These are phyloP conservation scores for Spodoptera picta DNA, from an alignment of 2,888 invertebrate species.

Conservation along the genomic window DNA sequence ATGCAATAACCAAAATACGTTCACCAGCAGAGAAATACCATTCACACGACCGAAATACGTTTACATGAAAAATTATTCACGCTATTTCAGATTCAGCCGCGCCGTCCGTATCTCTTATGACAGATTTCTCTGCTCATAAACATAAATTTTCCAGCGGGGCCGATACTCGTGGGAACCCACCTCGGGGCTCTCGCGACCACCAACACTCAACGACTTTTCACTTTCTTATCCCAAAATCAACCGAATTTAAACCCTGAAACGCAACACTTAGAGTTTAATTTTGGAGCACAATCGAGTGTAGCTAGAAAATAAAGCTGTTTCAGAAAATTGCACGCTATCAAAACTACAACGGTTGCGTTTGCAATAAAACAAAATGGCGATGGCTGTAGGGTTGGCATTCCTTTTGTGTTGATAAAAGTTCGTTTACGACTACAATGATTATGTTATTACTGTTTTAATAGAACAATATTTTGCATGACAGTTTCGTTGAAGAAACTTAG, in stretches of 20 bases:
- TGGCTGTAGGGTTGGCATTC: slow-evolving; percentile 55
- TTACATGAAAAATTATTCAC: slow-evolving; percentile 85
- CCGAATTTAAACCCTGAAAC: slow-evolving; percentile 64
- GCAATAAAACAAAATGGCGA: slow-evolving; percentile 80
- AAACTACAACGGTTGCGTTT: slow-evolving; percentile 72
- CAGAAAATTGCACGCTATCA: slow-evolving; percentile 67
- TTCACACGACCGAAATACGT: slow-evolving; percentile 47
- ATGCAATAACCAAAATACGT: neutral
- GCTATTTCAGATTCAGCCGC: slow-evolving; percentile 83
- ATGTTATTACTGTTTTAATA: neutral
- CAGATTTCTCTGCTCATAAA: slow-evolving; percentile 87
- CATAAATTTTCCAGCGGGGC: slow-evolving; percentile 85
- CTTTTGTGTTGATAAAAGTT: slow-evolving; percentile 14
- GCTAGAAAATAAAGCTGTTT: slow-evolving; percentile 83
- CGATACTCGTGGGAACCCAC: slow-evolving; percentile 86
- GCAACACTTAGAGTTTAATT: slow-evolving; percentile 45
- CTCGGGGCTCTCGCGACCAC: slow-evolving; percentile 82
- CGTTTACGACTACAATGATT: neutral
- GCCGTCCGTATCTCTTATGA: slow-evolving; percentile 85
- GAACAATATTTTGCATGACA: neutral
- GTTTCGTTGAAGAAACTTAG: neutral
- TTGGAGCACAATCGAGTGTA: slow-evolving; percentile 39
- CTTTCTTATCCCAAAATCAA: slow-evolving; percentile 69
- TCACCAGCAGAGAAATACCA: slow-evolving; percentile 25
- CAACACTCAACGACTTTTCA: slow-evolving; percentile 85